Percentiles rank a stretch among this genome's conserved stretches.
phyloP scores from a whole-genome alignment of 2,113 vertebrate species.

The Ciconia stormi region DNA sequence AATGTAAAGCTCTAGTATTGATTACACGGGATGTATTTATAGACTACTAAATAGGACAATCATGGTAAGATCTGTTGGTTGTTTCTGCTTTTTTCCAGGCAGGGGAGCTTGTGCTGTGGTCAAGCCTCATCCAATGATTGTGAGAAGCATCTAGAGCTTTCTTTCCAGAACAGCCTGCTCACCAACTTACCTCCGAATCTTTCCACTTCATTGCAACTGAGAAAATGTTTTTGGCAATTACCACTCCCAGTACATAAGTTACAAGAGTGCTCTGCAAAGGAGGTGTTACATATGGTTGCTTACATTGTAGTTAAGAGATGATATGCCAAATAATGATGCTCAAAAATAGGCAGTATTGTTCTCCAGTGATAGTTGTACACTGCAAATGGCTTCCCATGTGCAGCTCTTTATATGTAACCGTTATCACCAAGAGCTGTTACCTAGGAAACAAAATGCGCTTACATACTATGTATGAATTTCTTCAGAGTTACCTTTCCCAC shows the following conservation, averaged over 20 bases:
- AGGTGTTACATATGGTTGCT: background rate
- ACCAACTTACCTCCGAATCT: background rate
- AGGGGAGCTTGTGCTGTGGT: background rate
- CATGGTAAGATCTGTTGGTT: background rate
- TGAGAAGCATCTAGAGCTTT: background rate
- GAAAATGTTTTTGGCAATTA: background rate
- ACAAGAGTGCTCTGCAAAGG: background rate
- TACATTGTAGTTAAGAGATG: background rate
- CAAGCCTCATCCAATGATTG: background rate
- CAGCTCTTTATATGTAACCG: background rate
- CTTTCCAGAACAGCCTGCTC: background rate
- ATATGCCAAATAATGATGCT: background rate
- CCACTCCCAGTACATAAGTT: background rate
- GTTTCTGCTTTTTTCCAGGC: background rate
- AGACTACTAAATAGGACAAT: background rate
- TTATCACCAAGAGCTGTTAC: conserved; percentile 14
- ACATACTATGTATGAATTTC: background rate
- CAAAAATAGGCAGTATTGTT: background rate
- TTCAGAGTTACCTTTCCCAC: background rate
- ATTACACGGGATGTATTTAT: background rate
- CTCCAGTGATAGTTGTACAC: background rate
- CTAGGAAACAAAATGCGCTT: conserved; percentile 16
- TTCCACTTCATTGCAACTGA: background rate
- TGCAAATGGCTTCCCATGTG: background rate
- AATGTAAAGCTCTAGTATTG: background rate